Percentiles rank a stretch among this genome's conserved stretches.
phyloP scores from a whole-genome alignment of 2,797 vertebrate genomes.

The Spatula clypeata region DNA sequence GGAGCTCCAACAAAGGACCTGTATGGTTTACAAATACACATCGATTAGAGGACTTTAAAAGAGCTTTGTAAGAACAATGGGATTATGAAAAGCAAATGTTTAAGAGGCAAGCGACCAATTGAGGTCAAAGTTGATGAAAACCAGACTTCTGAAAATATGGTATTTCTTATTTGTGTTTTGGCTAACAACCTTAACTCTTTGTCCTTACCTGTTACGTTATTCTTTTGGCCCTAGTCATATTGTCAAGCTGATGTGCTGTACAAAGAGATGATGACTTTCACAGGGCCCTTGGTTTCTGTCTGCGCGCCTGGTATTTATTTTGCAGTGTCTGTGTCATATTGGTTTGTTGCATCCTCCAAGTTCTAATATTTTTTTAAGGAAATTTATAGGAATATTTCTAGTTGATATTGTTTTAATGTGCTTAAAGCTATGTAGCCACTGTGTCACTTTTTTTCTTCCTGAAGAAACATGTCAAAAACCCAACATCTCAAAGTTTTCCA shows the following conservation, averaged over 20 bases:
- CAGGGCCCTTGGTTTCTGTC: background rate
- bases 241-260: background rate
- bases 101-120: background rate
- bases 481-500: background rate
- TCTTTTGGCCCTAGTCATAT: background rate
- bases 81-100: conserved; percentile 63
- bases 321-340: background rate
- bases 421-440: background rate
- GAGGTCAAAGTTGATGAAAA: conserved; percentile 37
- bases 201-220: background rate
- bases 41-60: conserved; percentile 24
- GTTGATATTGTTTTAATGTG: background rate
- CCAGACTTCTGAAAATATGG: background rate
- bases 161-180: conserved; percentile 13
- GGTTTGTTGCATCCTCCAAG: background rate
- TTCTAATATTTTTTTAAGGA: background rate
- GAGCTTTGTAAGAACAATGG: conserved; percentile 46
- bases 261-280: background rate
- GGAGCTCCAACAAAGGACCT: conserved; percentile 21
- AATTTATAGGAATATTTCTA: background rate
- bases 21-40: conserved; percentile 39
- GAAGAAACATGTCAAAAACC: background rate
- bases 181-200: background rate
- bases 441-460: too few relatives aligned
- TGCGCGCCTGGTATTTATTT: background rate